phyloP scores from a whole-genome alignment of 2,888 invertebrate species.

The Caenorhabditis sp. region DNA sequence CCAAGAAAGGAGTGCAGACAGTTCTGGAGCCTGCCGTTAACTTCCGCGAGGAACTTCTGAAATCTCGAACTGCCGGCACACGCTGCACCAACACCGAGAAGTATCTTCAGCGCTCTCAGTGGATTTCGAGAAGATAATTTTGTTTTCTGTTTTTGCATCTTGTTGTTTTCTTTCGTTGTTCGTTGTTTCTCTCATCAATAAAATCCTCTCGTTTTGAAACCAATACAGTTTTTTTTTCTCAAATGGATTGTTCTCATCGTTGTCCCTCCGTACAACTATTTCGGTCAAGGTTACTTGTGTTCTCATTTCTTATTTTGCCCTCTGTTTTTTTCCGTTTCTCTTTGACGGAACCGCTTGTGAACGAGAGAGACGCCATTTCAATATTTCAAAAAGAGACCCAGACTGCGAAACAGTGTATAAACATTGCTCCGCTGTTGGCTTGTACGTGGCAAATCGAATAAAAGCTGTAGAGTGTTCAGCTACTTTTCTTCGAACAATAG shows the following conservation, averaged over 20 bases:
- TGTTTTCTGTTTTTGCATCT: slow-evolving; percentile 1
- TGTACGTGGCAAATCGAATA: slow-evolving; percentile 18
- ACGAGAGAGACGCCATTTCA: neutral
- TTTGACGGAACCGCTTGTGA: neutral
- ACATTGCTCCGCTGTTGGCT: slow-evolving; percentile 38
- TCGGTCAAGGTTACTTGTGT: slow-evolving; percentile 54
- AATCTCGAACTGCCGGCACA: slow-evolving; percentile 46
- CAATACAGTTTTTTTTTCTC: slow-evolving; percentile 17
- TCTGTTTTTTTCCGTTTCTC: slow-evolving; percentile 4
- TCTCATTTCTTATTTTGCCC: neutral
- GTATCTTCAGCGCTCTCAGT: slow-evolving; percentile 37
- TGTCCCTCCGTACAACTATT: slow-evolving; percentile 29
- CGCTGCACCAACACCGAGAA: slow-evolving; percentile 36
- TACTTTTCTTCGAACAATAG: neutral
- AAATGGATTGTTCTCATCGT: slow-evolving; percentile 2
- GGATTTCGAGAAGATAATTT: slow-evolving; percentile 38
- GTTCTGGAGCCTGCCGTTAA: slow-evolving; percentile 56
- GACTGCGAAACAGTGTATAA: slow-evolving; percentile 24
- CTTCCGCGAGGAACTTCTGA: slow-evolving; percentile 58
- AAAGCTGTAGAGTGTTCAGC: neutral
- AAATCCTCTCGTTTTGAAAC: neutral
- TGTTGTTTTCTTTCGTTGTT: slow-evolving; percentile 10
- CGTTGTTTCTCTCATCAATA: neutral
- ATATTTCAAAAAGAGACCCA: slow-evolving; percentile 6
- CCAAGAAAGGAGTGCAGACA: slow-evolving; percentile 46